phyloP scores from a whole-genome alignment of 2,797 vertebrate species.

The Mus minutoides region DNA sequence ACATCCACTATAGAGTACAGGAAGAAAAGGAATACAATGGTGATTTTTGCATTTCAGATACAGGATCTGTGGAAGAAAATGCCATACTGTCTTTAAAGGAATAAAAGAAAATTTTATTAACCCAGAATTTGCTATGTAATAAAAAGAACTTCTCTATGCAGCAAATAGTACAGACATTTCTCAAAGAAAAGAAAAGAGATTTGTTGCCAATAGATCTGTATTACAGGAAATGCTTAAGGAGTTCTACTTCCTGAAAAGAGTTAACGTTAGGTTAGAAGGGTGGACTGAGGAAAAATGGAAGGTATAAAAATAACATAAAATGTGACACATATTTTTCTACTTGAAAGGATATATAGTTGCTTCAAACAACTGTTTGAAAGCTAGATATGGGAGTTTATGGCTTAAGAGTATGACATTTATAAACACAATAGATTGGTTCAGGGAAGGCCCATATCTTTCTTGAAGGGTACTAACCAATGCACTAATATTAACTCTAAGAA shows the following conservation, averaged over 20 bases:
- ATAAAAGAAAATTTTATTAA: not conserved
- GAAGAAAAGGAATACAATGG: not conserved
- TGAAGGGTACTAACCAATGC: not conserved
- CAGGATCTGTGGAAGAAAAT: not conserved
- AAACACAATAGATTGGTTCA: not conserved
- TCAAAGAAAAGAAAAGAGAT: not conserved
- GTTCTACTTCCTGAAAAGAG: slow-evolving; percentile 1
- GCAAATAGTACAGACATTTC: not conserved
- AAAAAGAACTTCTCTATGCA: not conserved
- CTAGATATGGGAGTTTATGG: not conserved
- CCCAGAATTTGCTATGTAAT: not conserved
- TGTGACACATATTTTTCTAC: not conserved
- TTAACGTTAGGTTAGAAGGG: not conserved
- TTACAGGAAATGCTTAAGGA: not conserved
- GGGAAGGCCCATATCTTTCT: not conserved
- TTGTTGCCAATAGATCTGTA: not conserved
- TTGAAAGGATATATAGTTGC: not conserved
- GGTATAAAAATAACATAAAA: slow-evolving; percentile 12
- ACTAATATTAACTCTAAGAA: slow-evolving; percentile 8
- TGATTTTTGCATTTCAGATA: not conserved
- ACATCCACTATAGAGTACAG: not conserved
- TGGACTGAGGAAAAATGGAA: not conserved
- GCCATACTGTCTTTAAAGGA: slow-evolving; percentile 2
- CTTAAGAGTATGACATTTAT: not conserved
- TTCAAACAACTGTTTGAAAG: not conserved